Percentiles rank a stretch among this genome's conserved stretches.
Conservation (phyloP, 2,888 invertebrate species). For the Salpingus planirostris region DNA sequence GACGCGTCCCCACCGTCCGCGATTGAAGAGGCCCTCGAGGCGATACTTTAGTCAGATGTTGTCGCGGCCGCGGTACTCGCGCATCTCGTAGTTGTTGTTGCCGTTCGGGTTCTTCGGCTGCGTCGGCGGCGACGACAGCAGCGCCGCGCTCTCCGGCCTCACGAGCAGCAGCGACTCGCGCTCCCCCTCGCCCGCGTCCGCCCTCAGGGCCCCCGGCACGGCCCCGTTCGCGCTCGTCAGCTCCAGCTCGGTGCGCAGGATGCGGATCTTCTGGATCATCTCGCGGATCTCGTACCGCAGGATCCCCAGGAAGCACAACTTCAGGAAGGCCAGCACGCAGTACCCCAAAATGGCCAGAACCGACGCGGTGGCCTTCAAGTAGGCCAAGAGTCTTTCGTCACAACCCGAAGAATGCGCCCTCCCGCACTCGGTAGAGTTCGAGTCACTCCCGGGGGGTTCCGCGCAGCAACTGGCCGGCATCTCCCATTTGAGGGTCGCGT, state of each 20-base stretch:
- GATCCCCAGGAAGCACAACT: conserved; percentile 81
- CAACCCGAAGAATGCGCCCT: conserved; percentile 51
- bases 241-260: conserved; percentile 61
- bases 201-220: conserved; percentile 44
- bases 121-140: conserved; percentile 35
- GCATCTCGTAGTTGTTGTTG: conserved; percentile 72
- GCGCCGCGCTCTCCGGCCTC: conserved; percentile 45
- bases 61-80: conserved; percentile 54
- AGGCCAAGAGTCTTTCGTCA: conserved; percentile 61
- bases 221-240: conserved; percentile 50
- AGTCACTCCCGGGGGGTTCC: conserved; percentile 23
- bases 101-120: conserved; percentile 57
- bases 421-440: conserved; percentile 28
- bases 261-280: conserved; percentile 85
- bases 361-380: conserved; percentile 72
- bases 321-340: conserved; percentile 82
- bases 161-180: conserved; percentile 49
- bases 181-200: conserved; percentile 46
- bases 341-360: conserved; percentile 69
- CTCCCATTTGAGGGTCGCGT: conserved; percentile 25
- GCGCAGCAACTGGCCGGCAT: conserved; percentile 35
- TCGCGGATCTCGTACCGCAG: conserved; percentile 80
- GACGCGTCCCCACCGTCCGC: conserved; percentile 41
- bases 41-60: conserved; percentile 70
- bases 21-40: conserved; percentile 61